Conservation (phyloP, 53 echinoderm and acorn worm species). For the Paelopatides confundens region DNA sequence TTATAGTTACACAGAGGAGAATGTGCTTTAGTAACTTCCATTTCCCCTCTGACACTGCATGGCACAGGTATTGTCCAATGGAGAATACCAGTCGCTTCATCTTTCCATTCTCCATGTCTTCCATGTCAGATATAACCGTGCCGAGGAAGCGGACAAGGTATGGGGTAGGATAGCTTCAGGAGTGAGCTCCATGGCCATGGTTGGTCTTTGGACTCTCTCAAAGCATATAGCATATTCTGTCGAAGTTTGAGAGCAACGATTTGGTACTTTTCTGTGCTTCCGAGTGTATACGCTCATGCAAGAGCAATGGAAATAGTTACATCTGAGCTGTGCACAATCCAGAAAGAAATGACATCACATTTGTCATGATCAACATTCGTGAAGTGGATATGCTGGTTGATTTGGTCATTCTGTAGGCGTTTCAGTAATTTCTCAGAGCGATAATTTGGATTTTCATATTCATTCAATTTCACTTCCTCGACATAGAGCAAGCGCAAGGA, state of each 20-base stretch:
- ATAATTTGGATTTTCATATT: slow-evolving; percentile 18
- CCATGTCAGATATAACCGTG: not conserved
- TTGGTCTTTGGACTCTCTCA: not conserved
- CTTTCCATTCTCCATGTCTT: slow-evolving; percentile 20
- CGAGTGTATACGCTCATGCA: slow-evolving; percentile 1
- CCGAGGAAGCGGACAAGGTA: slow-evolving; percentile 24
- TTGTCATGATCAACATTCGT: slow-evolving; percentile 8
- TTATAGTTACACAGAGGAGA: slow-evolving; percentile 48
- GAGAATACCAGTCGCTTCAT: slow-evolving; percentile 27
- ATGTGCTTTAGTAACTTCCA: slow-evolving; percentile 66
- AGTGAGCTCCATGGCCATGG: not conserved
- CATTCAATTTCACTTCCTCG: slow-evolving; percentile 30
- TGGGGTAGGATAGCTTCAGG: not conserved
- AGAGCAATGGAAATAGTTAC: slow-evolving; percentile 12
- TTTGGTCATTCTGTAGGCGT: not conserved
- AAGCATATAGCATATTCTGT: not conserved
- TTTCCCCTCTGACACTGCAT: slow-evolving; percentile 52
- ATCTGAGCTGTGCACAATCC: slow-evolving; percentile 24
- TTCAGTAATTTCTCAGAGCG: not conserved
- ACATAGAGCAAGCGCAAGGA: slow-evolving; percentile 33
- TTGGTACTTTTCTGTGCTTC: not conserved
- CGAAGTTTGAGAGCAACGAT: not conserved
- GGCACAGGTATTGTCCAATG: slow-evolving; percentile 55
- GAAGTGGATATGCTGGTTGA: not conserved
- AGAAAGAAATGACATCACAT: not conserved